Base-by-base conservation (phyloP, 2,113 vertebrate species). In the Lagopus leucura region DNA sequence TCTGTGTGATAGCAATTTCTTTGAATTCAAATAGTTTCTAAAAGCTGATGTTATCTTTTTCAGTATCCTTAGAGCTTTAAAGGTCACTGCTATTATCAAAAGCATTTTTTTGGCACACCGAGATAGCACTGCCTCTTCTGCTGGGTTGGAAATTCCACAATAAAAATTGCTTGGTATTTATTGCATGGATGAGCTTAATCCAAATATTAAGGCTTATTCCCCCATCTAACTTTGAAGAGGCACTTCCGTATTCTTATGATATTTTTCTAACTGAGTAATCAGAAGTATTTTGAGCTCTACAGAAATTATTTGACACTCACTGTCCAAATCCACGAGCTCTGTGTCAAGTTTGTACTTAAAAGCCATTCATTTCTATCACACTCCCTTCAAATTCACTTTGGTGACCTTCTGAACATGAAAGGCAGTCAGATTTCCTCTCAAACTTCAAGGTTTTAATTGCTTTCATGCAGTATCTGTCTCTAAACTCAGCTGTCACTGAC, bases 201-300 rank as follows among this genome's bases (percentile, higher is more conserved):
- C 52, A 94, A 86, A 77, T 83, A 82, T 76, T 80, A 83, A 83
- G 88, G 40, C 34, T 89, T 60, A 82, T 88, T 95, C 77, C 76
- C 18, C 79, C 28, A 7, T 48, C 73, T 77, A 25, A 45, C 85
- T 92, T 85, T 63, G 79, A 70, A 74, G 88, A 71, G 52, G 11
- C 50, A 47, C 55, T 93, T 80, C 45, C 64, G 55, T 50, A 60
- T 80, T 76, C 75, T 87, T 38, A 34, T 40, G 75, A 36, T 64
- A 74, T 36, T 88, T 92, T 90, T 71, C 80, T 84, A 77, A 67
- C 83, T n/a, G 76, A 92, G 85, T 80, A 82, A 83, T 64, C 54
- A 80, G 89, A 61, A 58, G 50, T 38, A 13, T 81, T 95, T 81
- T 0, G 3, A 90, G 86, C 50, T 74, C 38, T 43, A 5, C 36